Base-by-base conservation (phyloP, 2,797 vertebrate species). In the Syngnathus rostellatus region DNA sequence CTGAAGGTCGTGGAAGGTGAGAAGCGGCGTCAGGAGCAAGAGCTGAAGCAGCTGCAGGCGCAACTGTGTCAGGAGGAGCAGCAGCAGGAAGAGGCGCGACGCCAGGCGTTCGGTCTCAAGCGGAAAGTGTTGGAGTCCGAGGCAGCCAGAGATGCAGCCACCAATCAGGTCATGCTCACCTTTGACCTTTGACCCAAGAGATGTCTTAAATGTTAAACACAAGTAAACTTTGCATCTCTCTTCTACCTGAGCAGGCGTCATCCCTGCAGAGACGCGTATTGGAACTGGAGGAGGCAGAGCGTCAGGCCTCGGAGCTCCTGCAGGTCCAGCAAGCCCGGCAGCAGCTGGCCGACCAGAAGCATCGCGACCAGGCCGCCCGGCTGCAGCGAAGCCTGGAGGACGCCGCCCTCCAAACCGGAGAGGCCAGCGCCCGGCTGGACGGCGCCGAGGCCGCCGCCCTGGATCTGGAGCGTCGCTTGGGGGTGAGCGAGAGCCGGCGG, bases 1-100 rank as follows among this genome's bases (percentile, higher is more conserved):
- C 86, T 93, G 65, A 94, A 92, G 77, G 80, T 70, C 3, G 83
- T 94, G 2, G 87, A 89, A 71, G 87, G 83, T 0, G 90, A 93
- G 80, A 90, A 77, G 73, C 74, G 60, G 61, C 86, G 76, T 66
- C 86, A 86, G 76, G 81, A 80, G 37, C 78, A 83, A 62, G 92
- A 94, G 75, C 67, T 92, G 69, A 64, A 1, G 2, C 84, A 89
- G 66, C 82, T 94, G 69, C 91, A 90, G 79, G 82, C 78, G 48
- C 88, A 73, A 25, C 63, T 91, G 1, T 63, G 78, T 40, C 85
- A 85, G 72, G 90, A 92, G 31, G 86, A 90, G 51, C 87, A 88
- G 73, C 87, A 68, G 46, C 84, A 84, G 67, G 90, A 90, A 79
- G 90, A 88, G 77, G 84, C 85, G 17, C 79, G 70, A 12, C 74